These are phyloP conservation scores for Taenaris catops DNA, from an alignment of 2,888 invertebrate genomes.

Conservation along the genomic window DNA sequence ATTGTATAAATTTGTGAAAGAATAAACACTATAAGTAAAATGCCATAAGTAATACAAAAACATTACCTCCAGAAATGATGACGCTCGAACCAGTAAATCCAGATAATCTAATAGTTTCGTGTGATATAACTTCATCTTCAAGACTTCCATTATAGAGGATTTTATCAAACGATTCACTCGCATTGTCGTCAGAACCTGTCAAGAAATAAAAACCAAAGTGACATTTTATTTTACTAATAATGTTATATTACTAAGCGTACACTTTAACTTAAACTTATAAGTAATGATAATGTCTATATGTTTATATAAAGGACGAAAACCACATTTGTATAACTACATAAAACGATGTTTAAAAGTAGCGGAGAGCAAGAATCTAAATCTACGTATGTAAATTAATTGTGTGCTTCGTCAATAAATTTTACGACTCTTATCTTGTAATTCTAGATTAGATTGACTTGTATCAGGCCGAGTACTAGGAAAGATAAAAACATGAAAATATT, in stretches of 20 bases:
- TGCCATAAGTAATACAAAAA: too few relatives aligned
- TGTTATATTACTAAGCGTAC: slow-evolving; percentile 8
- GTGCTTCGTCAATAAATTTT: background rate
- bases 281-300: background rate
- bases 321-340: slow-evolving; percentile 1
- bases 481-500: too few relatives aligned
- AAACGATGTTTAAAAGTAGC: background rate
- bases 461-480: too few relatives aligned
- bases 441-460: too few relatives aligned
- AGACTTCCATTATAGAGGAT: slow-evolving; percentile 46
- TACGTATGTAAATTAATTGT: background rate
- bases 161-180: slow-evolving; percentile 40
- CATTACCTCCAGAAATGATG: slow-evolving; percentile 47
- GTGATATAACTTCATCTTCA: slow-evolving; percentile 33
- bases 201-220: background rate
- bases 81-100: slow-evolving; percentile 39
- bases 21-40: background rate
- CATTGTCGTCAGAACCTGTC: slow-evolving; percentile 11
- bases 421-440: too few relatives aligned
- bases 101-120: slow-evolving; percentile 44
- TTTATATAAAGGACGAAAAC: slow-evolving; percentile 7
- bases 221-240: too few relatives aligned
- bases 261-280: background rate
- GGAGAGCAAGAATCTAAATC: background rate
- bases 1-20: too few relatives aligned